phyloP scores from a whole-genome alignment of 2,797 vertebrate species.

The Acropternis orthonyx region DNA sequence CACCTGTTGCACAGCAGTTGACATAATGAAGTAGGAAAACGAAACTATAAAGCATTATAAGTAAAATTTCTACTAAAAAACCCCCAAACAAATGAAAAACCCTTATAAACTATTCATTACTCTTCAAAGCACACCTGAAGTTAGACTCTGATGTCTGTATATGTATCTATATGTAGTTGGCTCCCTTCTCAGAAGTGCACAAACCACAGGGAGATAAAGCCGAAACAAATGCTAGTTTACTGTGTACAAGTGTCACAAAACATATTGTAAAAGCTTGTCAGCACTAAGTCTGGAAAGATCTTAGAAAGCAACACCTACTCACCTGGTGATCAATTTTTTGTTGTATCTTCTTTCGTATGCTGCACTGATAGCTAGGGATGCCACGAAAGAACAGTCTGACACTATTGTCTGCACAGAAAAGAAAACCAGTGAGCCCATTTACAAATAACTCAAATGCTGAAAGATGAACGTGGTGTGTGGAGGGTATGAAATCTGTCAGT shows the following conservation, averaged over 20 bases:
- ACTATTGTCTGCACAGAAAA: slow-evolving; percentile 88
- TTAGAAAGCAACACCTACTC: neutral
- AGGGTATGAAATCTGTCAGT: neutral
- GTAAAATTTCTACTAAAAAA: neutral
- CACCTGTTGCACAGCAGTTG: neutral
- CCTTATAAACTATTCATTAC: neutral
- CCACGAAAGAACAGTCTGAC: slow-evolving; percentile 98
- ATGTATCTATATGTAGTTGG: fast-evolving
- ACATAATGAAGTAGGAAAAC: neutral
- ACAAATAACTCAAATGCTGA: neutral
- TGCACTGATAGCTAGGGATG: slow-evolving; percentile 95
- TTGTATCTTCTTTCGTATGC: slow-evolving; percentile 95
- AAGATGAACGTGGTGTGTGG: neutral
- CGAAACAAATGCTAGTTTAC: neutral
- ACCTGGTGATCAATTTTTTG: slow-evolving; percentile 99
- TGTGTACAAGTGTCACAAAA: neutral
- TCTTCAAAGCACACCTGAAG: neutral
- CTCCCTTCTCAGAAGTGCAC: neutral
- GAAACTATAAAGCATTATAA: neutral
- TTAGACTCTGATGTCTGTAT: neutral
- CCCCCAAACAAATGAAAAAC: neutral
- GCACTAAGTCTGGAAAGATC: neutral
- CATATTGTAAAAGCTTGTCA: neutral
- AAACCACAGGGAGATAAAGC: neutral
- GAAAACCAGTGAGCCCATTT: neutral